Conservation (phyloP, 1,140 invertebrate genomes). For the Diachasmimorpha longicaudata region DNA sequence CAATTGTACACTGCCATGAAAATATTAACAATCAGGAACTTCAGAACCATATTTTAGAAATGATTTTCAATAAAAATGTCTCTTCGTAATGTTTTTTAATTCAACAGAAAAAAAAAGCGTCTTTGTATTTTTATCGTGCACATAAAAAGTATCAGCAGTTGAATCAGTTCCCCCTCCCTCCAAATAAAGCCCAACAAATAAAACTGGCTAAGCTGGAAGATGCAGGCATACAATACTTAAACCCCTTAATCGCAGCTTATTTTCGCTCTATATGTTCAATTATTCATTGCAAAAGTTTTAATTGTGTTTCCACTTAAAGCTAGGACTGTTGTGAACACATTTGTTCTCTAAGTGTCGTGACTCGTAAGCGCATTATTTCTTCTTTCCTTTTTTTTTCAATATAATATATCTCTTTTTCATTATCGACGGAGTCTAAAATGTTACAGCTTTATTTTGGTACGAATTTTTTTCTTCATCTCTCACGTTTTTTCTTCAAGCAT, state of each 20-base stretch:
- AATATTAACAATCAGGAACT: too few species aligned
- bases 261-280: neutral
- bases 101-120: too few species aligned
- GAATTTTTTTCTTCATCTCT: neutral
- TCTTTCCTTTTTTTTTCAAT: neutral
- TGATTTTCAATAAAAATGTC: too few species aligned
- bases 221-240: too few species aligned
- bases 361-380: constrained; percentile 33
- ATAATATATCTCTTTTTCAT: constrained; percentile 26
- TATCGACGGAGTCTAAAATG: constrained; percentile 28
- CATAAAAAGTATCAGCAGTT: too few species aligned
- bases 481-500: constrained; percentile 4
- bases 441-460: neutral
- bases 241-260: neutral
- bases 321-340: constrained; percentile 43
- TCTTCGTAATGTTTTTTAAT: too few species aligned
- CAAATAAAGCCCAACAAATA: too few species aligned
- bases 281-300: neutral
- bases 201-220: too few species aligned
- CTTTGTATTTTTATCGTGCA: too few species aligned
- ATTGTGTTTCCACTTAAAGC: constrained; percentile 32
- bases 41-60: too few species aligned
- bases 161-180: too few species aligned
- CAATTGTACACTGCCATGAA: too few species aligned
- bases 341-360: constrained; percentile 37